Percentiles rank a stretch among this genome's conserved stretches.
Evolutionary conservation across 2,888 invertebrate species (phyloP).

Genomic region (Eupeodes luniger): DNA sequence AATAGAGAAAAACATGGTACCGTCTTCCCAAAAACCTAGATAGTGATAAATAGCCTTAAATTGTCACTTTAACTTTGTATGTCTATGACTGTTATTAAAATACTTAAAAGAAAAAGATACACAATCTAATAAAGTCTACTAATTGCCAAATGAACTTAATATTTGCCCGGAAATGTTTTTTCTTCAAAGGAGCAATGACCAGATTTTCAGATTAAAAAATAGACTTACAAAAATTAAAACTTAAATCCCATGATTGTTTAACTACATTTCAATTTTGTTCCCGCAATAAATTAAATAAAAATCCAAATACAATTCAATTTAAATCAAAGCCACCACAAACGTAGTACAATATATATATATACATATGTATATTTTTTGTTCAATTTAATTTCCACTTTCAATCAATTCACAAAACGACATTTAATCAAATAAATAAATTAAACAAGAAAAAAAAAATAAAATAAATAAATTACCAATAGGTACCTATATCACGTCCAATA

Average conservation of each 20-base stretch:
- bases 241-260: neutral
- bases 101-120: no score
- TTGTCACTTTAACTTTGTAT: no score
- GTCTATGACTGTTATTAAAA: no score
- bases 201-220: neutral
- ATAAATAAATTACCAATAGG: slow-evolving; percentile 23
- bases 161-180: neutral
- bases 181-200: neutral
- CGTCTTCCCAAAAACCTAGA: no score
- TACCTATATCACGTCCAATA: slow-evolving; percentile 49
- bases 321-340: neutral
- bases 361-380: slow-evolving; percentile 13
- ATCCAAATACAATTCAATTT: neutral
- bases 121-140: no score
- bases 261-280: neutral
- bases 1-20: no score
- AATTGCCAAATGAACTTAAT: neutral
- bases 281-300: neutral
- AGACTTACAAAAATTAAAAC: neutral
- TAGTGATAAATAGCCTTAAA: no score
- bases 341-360: neutral
- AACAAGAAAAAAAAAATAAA: neutral
- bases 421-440: slow-evolving; percentile 45
- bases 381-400: slow-evolving; percentile 56
- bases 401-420: slow-evolving; percentile 42